Conservation (phyloP, 2,888 invertebrate species). For the Pantelozetes paolii region DNA sequence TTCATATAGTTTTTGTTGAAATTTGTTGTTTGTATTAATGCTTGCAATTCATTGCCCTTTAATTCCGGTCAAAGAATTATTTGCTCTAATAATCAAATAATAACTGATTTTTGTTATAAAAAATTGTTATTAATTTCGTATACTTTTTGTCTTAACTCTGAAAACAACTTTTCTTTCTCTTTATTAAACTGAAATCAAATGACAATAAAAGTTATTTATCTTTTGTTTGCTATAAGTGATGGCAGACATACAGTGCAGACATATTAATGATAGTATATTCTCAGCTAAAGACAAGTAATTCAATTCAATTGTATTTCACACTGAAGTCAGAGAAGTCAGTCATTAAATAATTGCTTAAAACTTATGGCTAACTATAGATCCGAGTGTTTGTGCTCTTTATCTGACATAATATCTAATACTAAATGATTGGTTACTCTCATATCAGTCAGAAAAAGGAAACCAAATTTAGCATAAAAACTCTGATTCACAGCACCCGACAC, state of each 20-base stretch:
- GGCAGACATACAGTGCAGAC: background rate
- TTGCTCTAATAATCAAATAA: background rate
- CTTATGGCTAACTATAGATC: background rate
- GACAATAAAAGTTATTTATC: conserved; percentile 28
- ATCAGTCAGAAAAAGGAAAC: conserved; percentile 24
- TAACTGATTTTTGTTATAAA: background rate
- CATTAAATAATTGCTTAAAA: conserved; percentile 29
- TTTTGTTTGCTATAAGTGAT: conserved; percentile 9
- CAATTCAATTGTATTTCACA: background rate
- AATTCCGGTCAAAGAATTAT: background rate
- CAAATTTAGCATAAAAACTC: conserved; percentile 25
- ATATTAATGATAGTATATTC: background rate
- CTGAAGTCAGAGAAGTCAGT: background rate
- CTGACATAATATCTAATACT: conserved; percentile 7
- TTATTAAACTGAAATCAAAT: background rate
- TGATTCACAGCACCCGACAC: background rate
- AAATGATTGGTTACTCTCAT: background rate
- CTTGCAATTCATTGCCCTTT: background rate
- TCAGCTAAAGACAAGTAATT: background rate
- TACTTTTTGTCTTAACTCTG: background rate
- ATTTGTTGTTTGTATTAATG: too few relatives aligned
- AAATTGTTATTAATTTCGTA: background rate
- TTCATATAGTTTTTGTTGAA: too few relatives aligned
- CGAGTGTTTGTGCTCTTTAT: background rate
- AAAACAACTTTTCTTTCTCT: background rate